Evolutionary conservation across 2,888 invertebrate species (phyloP).

Genomic region (Pegoplata infirma): DNA sequence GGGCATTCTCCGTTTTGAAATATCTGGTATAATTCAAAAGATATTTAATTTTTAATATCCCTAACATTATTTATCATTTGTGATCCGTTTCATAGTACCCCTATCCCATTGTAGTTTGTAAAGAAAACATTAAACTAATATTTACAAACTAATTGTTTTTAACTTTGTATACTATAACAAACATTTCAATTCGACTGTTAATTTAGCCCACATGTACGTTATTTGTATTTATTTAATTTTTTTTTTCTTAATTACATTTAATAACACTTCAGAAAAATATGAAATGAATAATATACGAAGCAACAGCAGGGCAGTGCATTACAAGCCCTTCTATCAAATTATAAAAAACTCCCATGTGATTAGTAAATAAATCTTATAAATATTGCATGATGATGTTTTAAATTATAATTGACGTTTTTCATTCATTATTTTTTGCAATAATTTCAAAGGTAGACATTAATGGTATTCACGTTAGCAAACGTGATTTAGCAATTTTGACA

Average conservation of each 20-base stretch:
- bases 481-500: too few species aligned
- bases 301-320: not conserved
- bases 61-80: too few species aligned
- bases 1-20: too few species aligned
- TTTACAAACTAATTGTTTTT: too few species aligned
- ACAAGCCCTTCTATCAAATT: not conserved
- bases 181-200: not conserved
- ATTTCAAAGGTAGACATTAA: not conserved
- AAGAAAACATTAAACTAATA: not conserved
- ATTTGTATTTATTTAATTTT: not conserved
- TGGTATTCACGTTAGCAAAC: too few species aligned
- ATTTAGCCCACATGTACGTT: not conserved
- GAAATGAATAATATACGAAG: not conserved
- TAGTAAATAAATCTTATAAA: not conserved
- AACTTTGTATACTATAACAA: not conserved
- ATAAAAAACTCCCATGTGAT: not conserved
- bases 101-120: not conserved
- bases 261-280: not conserved
- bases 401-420: not conserved
- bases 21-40: too few species aligned
- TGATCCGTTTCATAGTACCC: too few species aligned
- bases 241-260: not conserved
- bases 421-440: not conserved
- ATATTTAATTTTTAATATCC: too few species aligned
- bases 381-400: not conserved